phyloP scores from a whole-genome alignment of 2,797 vertebrate species.

The Hoplostethus atlanticus region DNA sequence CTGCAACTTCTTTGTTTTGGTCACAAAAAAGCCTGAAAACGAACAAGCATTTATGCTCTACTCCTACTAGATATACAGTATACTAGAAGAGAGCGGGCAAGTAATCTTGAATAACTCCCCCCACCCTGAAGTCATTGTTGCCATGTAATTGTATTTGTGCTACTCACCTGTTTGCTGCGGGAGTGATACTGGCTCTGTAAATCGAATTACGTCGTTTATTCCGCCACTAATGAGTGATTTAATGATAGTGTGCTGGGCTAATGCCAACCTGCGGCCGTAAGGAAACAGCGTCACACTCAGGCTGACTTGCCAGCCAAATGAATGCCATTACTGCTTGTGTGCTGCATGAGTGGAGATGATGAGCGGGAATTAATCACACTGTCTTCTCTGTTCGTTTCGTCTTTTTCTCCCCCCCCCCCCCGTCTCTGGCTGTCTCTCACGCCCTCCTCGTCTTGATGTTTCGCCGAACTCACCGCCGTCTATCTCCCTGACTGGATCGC shows the following conservation, averaged over 20 bases:
- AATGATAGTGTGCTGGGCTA: conserved; percentile 83
- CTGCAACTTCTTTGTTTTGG: conserved; percentile 4
- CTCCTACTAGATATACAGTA: no score
- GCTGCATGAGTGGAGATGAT: conserved; percentile 79
- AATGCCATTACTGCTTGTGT: conserved; percentile 82
- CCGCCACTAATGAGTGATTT: conserved; percentile 87
- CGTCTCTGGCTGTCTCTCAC: not conserved
- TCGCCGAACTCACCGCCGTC: conserved; percentile 19
- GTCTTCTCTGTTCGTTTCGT: conserved; percentile 60
- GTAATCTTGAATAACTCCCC: conserved; percentile 53
- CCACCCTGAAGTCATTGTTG: conserved; percentile 71
- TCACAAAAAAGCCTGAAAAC: not conserved
- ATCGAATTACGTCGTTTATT: conserved; percentile 90
- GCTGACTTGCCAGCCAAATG: conserved; percentile 78
- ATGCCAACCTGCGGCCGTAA: conserved; percentile 80
- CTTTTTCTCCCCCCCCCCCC: conserved; percentile 9
- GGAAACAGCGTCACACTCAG: conserved; percentile 79
- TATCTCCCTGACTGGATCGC: conserved; percentile 40
- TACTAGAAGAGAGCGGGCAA: conserved; percentile 27
- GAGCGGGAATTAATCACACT: conserved; percentile 77
- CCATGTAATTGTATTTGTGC: conserved; percentile 77
- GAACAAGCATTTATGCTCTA: conserved; percentile 38
- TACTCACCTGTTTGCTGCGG: conserved; percentile 82
- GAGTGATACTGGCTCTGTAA: conserved; percentile 79
- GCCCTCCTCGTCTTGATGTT: not conserved